Conservation (phyloP, 2,888 invertebrate genomes). For the Chorisops tibialis region DNA sequence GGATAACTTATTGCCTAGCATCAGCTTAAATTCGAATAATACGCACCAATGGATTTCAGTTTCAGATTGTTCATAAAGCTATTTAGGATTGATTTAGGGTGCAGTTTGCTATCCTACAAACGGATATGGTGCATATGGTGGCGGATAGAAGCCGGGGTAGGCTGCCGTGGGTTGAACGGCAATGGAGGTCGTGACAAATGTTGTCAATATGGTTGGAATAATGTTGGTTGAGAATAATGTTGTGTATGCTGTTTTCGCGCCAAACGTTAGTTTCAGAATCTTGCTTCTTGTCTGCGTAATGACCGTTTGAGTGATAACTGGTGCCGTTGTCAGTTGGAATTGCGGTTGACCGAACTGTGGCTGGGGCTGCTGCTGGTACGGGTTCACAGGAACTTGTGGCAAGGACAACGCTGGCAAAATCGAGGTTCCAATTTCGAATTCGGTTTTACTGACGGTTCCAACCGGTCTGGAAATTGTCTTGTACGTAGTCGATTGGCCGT, state of each 20-base stretch:
- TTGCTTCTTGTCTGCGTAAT: constrained; percentile 78
- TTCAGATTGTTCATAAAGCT: constrained; percentile 19
- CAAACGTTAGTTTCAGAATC: constrained; percentile 80
- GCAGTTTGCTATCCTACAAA: constrained; percentile 62
- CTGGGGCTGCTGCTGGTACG: constrained; percentile 37
- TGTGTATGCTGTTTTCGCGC: constrained; percentile 86
- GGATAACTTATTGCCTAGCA: constrained; percentile 16
- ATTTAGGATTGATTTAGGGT: constrained; percentile 1
- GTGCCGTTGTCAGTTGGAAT: constrained; percentile 73
- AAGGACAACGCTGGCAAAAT: constrained; percentile 62
- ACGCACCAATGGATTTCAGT: constrained; percentile 25
- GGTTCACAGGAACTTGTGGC: constrained; percentile 46
- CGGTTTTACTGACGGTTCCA: constrained; percentile 74
- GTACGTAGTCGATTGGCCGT: constrained; percentile 70
- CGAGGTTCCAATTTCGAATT: constrained; percentile 73
- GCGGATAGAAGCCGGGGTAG: constrained; percentile 75
- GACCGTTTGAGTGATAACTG: constrained; percentile 74
- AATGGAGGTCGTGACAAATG: constrained; percentile 76
- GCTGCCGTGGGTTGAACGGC: constrained; percentile 67
- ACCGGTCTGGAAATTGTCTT: constrained; percentile 77
- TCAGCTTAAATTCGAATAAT: constrained; percentile 28
- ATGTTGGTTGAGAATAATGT: constrained; percentile 80
- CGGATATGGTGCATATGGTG: constrained; percentile 71
- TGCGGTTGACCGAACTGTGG: constrained; percentile 56
- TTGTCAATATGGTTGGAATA: constrained; percentile 78